A percentile compares a stretch with the other conserved stretches of the same genome.
phyloP scores from a whole-genome alignment of 2,113 vertebrate genomes.

The Tamias sibiricus region DNA sequence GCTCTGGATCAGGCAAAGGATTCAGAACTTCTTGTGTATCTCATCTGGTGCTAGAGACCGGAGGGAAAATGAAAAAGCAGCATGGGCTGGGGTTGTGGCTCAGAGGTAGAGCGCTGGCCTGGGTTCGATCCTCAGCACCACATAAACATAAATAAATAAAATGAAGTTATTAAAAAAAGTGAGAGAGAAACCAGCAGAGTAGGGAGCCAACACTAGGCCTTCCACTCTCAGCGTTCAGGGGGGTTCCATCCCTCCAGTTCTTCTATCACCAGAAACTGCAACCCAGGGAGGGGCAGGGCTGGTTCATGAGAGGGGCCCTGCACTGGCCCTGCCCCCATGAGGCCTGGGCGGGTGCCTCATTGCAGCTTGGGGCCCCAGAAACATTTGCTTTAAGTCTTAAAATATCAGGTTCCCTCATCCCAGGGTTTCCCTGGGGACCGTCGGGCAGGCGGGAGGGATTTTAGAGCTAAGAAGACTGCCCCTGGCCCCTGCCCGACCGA shows the following conservation, averaged over 20 bases:
- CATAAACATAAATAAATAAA: too few species aligned
- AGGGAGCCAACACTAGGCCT: neutral
- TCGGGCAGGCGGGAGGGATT: constrained; percentile 85
- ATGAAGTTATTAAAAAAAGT: too few species aligned
- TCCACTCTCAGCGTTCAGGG: neutral
- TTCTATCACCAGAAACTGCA: neutral
- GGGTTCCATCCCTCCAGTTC: neutral
- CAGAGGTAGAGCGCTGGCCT: too few species aligned
- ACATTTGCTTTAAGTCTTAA: constrained; percentile 92
- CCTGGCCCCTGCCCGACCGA: neutral
- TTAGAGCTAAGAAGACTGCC: constrained; percentile 78
- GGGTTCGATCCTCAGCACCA: too few species aligned
- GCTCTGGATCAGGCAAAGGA: neutral
- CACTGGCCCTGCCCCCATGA: constrained; percentile 38
- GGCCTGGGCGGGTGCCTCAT: constrained; percentile 41
- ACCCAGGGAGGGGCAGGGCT: neutral
- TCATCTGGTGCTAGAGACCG: neutral
- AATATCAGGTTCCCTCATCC: constrained; percentile 89
- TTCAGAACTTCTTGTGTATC: neutral
- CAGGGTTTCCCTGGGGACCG: constrained; percentile 74
- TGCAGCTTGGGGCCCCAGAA: constrained; percentile 83
- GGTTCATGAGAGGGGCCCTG: neutral
- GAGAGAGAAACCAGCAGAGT: too few species aligned
- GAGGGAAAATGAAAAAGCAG: too few species aligned
- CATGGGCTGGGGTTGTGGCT: too few species aligned